phyloP scores from a whole-genome alignment of 2,797 vertebrate species.

The Microtus agrestis region DNA sequence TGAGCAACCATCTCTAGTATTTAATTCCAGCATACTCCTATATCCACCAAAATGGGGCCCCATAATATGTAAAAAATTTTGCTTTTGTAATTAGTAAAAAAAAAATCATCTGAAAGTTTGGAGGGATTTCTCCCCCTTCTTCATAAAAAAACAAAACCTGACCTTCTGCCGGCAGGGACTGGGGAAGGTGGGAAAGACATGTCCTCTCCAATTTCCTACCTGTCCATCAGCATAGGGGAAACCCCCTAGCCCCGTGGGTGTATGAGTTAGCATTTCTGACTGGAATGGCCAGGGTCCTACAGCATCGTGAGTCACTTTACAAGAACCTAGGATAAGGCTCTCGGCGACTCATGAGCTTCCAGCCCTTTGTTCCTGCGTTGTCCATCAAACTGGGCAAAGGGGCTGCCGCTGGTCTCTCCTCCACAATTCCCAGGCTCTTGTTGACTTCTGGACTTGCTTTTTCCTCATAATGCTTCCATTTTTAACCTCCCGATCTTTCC shows the following conservation, averaged over 20 bases:
- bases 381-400: neutral
- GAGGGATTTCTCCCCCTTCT: neutral
- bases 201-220: neutral
- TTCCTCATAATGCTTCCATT: constrained; percentile 23
- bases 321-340: neutral
- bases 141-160: neutral
- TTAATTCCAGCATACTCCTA: constrained; percentile 5
- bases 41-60: neutral
- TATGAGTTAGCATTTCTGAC: neutral
- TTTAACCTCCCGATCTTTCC: neutral
- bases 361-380: neutral
- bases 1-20: neutral
- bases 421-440: neutral
- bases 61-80: neutral
- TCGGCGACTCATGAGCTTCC: neutral
- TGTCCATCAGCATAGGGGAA: neutral
- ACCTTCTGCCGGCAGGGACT: neutral
- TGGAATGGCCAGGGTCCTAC: neutral
- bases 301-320: neutral
- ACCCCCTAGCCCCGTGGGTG: neutral
- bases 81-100: constrained; percentile 29
- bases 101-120: neutral
- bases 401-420: neutral
- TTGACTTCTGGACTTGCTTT: neutral
- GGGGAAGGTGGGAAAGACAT: neutral